Percentiles rank a stretch among this genome's conserved stretches.
phyloP scores from a whole-genome alignment of 2,113 vertebrate species.

The Ceratotherium simum region DNA sequence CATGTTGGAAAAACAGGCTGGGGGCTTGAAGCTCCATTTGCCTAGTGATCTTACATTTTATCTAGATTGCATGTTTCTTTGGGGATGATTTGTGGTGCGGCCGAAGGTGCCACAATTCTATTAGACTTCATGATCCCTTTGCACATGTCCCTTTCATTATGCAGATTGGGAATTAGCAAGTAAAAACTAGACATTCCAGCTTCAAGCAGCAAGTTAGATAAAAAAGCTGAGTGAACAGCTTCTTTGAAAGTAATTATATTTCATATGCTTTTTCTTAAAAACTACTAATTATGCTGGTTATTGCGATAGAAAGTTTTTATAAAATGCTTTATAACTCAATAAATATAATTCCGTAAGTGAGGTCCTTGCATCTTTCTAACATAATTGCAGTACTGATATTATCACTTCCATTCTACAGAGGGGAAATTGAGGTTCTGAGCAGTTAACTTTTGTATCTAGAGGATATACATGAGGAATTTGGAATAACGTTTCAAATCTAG shows the following conservation, averaged over 20 bases:
- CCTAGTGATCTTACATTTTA: background rate
- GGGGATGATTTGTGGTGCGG: background rate
- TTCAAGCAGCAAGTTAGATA: background rate
- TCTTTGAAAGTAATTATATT: background rate
- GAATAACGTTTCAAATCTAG: background rate
- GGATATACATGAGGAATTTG: background rate
- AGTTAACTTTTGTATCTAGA: background rate
- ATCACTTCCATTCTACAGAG: background rate
- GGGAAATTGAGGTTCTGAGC: background rate
- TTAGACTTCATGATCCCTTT: background rate
- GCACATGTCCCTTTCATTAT: background rate
- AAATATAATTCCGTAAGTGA: background rate
- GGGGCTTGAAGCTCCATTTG: background rate
- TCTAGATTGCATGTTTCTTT: background rate
- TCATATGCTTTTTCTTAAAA: background rate
- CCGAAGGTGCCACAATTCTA: background rate
- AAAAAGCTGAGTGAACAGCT: background rate
- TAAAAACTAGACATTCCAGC: background rate
- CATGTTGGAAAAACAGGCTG: background rate
- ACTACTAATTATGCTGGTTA: background rate
- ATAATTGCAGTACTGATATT: background rate
- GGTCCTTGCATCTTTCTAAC: background rate
- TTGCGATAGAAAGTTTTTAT: background rate
- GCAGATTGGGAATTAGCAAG: background rate
- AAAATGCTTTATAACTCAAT: background rate